phyloP scores from a whole-genome alignment of 2,797 vertebrate genomes.

The Sciurus vulgaris region DNA sequence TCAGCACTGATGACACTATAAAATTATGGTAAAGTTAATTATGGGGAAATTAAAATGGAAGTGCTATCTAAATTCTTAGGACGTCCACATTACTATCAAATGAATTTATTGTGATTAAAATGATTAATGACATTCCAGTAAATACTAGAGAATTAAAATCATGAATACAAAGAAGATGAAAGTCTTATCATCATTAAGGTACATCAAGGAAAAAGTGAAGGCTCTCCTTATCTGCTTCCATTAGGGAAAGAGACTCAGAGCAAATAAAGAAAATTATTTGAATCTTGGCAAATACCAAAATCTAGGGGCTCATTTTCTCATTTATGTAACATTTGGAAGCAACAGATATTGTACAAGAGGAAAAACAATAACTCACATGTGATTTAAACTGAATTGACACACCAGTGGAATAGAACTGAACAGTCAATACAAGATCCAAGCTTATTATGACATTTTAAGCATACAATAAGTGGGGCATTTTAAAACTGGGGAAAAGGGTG shows the following conservation, averaged over 20 bases:
- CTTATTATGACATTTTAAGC: background rate
- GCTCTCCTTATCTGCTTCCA: background rate
- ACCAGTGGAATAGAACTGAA: background rate
- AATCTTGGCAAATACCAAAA: conserved; percentile 41
- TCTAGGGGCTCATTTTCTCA: background rate
- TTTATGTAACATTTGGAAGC: conserved; percentile 51
- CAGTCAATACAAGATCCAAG: background rate
- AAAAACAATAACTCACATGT: conserved; percentile 32
- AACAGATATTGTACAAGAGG: background rate
- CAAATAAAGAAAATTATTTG: conserved; percentile 33
- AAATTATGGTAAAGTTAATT: conserved; percentile 83
- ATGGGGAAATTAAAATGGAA: conserved; percentile 86
- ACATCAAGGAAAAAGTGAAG: conserved; percentile 20
- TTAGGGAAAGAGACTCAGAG: conserved; percentile 21
- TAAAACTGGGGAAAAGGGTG: background rate
- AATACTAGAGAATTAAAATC: conserved; percentile 79
- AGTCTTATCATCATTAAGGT: conserved; percentile 64
- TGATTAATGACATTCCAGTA: conserved; percentile 77
- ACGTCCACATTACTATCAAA: conserved; percentile 73
- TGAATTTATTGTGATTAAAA: conserved; percentile 83
- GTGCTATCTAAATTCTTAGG: conserved; percentile 81
- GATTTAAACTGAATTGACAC: conserved; percentile 61
- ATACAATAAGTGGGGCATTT: background rate
- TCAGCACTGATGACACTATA: conserved; percentile 77
- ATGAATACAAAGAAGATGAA: conserved; percentile 71